Evolutionary conservation across 1,140 invertebrate genomes (phyloP).

Genomic region (Sogatella furcifera): DNA sequence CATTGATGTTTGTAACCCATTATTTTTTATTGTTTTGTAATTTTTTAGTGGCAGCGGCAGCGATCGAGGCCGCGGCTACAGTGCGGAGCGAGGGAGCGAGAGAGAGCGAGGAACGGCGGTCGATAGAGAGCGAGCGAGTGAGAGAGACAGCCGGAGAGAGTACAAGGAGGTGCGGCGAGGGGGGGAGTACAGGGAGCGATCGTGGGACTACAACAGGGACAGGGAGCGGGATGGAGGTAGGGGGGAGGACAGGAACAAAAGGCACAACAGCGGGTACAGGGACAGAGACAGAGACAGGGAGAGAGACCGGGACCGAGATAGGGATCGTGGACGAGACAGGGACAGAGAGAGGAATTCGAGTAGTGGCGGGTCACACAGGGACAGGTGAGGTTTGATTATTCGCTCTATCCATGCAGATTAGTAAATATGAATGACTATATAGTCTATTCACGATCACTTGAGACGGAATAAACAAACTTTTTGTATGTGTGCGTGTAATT

Average conservation of each 20-base stretch:
- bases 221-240: constrained; percentile 13
- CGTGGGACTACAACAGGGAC: constrained; percentile 13
- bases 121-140: neutral
- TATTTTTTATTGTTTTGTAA: neutral
- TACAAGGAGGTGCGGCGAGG: constrained; percentile 1
- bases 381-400: too few species aligned
- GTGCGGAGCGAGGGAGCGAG: neutral
- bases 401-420: too few species aligned
- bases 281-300: constrained; percentile 10
- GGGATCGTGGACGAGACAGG: constrained; percentile 6
- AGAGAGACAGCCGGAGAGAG: neutral
- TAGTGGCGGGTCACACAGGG: too few species aligned
- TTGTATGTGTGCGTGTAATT: too few species aligned
- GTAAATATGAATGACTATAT: too few species aligned
- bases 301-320: constrained; percentile 2
- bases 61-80: too few species aligned
- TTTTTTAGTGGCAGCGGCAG: neutral
- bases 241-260: constrained; percentile 25
- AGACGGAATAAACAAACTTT: too few species aligned
- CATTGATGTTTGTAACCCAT: too few species aligned
- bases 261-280: constrained; percentile 24
- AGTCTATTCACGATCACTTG: too few species aligned
- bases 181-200: neutral
- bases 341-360: constrained; percentile 7
- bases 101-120: neutral